Percentiles rank a stretch among this genome's conserved stretches.
Conservation (phyloP, 1,140 invertebrate species). For the Apolygus lucorum region DNA sequence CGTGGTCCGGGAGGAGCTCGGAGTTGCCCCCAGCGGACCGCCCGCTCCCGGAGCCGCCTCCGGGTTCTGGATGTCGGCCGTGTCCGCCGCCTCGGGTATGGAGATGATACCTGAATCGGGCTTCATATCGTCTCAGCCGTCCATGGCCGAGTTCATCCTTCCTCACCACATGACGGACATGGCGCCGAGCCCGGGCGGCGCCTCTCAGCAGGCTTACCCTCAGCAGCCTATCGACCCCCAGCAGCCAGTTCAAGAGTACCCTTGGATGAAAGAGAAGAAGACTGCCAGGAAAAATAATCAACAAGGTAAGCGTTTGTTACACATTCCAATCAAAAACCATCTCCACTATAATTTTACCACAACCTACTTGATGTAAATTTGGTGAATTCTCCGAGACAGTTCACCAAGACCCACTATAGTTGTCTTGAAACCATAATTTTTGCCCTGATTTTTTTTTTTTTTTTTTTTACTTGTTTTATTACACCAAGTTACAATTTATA, state of each 20-base stretch:
- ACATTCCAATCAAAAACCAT: too few species aligned
- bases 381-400: too few species aligned
- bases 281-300: conserved; percentile 79
- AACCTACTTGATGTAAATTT: too few species aligned
- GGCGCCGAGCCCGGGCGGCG: conserved; percentile 53
- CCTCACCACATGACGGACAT: conserved; percentile 54
- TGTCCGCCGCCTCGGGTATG: conserved; percentile 44
- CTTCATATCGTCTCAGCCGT: conserved; percentile 85
- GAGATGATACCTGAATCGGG: conserved; percentile 56
- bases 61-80: conserved; percentile 48
- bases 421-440: too few species aligned
- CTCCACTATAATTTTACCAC: too few species aligned
- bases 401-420: too few species aligned
- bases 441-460: too few species aligned
- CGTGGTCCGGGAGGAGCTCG: background rate
- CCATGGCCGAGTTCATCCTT: conserved; percentile 85
- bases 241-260: conserved; percentile 81
- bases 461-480: too few species aligned
- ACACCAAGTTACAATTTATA: too few species aligned
- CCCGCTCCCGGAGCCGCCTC: conserved; percentile 30
- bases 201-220: conserved; percentile 36
- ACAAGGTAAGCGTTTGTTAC: conserved; percentile 87
- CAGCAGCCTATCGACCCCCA: conserved; percentile 46
- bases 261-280: conserved; percentile 98
- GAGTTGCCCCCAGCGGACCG: conserved; percentile 20